Evolutionary conservation across 1,140 invertebrate species (phyloP).

Genomic region (Teleopsis dalmanni): DNA sequence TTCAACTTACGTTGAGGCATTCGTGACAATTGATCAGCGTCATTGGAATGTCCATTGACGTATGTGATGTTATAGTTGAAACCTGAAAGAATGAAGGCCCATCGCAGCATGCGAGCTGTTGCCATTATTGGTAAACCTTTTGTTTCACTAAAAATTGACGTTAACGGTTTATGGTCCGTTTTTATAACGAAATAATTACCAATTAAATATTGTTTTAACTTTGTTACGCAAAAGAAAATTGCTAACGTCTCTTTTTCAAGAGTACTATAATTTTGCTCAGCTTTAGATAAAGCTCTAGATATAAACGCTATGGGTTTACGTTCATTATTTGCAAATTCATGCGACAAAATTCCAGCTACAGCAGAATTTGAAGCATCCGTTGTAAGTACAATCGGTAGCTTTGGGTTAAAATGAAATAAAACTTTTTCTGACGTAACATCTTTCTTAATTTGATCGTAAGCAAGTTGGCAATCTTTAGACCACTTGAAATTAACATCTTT

Average conservation of each 20-base stretch:
- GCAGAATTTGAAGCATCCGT: constrained; percentile 15
- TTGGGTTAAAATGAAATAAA: constrained; percentile 15
- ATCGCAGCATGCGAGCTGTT: constrained; percentile 27
- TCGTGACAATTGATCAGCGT: constrained; percentile 4
- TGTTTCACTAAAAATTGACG: constrained; percentile 27
- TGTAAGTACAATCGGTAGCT: constrained; percentile 11
- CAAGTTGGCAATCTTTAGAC: constrained; percentile 11
- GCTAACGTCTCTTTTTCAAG: constrained; percentile 21
- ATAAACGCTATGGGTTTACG: constrained; percentile 10
- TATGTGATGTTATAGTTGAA: constrained; percentile 16
- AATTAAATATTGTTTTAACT: constrained; percentile 3
- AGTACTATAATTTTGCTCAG: constrained; percentile 19
- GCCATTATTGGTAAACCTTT: constrained; percentile 20
- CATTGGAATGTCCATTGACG: constrained; percentile 4
- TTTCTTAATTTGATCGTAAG: constrained; percentile 1
- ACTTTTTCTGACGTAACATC: constrained; percentile 10
- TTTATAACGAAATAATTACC: constrained; percentile 16
- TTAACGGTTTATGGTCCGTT: constrained; percentile 47
- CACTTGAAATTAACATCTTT: constrained; percentile 20
- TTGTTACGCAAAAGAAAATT: constrained; percentile 4
- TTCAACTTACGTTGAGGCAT: background rate
- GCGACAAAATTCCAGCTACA: constrained; percentile 12
- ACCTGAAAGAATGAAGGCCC: constrained; percentile 19
- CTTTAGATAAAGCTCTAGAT: constrained; percentile 13
- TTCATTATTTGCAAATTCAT: constrained; percentile 1